Percentiles rank a stretch among this genome's conserved stretches.
Evolutionary conservation across 2,113 vertebrate genomes (phyloP).

Genomic region (Cinclus cinclus): DNA sequence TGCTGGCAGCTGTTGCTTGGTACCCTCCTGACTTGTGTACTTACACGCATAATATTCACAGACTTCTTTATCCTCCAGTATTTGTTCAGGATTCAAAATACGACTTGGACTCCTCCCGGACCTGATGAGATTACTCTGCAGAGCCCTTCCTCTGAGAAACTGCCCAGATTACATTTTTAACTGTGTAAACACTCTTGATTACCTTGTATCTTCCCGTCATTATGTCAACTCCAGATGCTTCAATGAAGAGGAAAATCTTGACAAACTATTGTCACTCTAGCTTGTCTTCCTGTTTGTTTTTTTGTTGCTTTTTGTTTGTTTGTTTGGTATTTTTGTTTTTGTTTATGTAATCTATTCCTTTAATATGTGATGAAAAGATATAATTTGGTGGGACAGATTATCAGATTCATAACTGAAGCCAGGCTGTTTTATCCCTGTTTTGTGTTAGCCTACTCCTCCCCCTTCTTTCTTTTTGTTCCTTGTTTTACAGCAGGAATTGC

Average conservation of each 20-base stretch:
- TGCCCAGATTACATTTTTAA: neutral
- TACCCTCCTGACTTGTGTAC: neutral
- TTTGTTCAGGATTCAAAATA: neutral
- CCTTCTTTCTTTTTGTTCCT: neutral
- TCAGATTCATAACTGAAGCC: neutral
- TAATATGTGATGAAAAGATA: neutral
- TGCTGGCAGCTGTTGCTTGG: neutral
- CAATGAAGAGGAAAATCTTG: neutral
- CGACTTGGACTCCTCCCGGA: neutral
- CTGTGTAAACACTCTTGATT: neutral
- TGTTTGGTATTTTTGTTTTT: too few species aligned
- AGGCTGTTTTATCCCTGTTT: accelerated
- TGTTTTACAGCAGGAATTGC: neutral
- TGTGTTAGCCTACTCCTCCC: neutral
- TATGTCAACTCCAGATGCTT: neutral
- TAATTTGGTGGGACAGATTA: neutral
- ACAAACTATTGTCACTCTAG: neutral
- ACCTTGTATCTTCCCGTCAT: neutral
- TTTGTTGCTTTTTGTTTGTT: neutral
- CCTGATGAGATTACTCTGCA: neutral
- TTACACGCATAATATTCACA: neutral
- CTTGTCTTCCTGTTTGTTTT: neutral
- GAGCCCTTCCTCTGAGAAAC: neutral
- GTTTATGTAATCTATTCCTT: neutral
- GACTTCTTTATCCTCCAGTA: neutral